A percentile compares a stretch with the other conserved stretches of the same genome.
Evolutionary conservation across 2,113 vertebrate species (phyloP).

Genomic region (Alligator mississippiensis): DNA sequence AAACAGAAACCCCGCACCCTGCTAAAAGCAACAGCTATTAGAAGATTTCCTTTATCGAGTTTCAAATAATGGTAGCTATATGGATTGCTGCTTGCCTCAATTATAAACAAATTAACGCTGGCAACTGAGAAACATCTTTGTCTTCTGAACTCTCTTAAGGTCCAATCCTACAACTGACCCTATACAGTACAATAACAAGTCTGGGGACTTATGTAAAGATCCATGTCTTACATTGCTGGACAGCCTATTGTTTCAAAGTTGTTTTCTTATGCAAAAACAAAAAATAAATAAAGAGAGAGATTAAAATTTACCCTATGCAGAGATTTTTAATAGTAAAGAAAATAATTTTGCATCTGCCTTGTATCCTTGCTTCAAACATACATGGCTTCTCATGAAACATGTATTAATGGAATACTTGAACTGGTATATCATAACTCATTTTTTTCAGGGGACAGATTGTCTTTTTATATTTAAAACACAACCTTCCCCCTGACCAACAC

Average conservation of each 20-base stretch:
- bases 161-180: neutral
- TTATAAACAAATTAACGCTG: neutral
- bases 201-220: neutral
- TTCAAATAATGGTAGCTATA: neutral
- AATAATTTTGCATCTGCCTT: neutral
- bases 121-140: neutral
- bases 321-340: neutral
- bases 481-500: neutral
- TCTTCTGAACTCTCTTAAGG: neutral
- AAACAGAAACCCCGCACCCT: neutral
- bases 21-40: neutral
- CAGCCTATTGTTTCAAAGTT: neutral
- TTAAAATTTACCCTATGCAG: neutral
- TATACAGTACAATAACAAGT: neutral
- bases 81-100: neutral
- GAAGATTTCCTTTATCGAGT: neutral
- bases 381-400: neutral
- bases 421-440: neutral
- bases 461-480: neutral
- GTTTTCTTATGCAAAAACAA: neutral
- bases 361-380: neutral
- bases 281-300: no score
- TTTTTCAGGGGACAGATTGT: neutral
- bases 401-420: neutral
- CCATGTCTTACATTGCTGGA: neutral